Evolutionary conservation across 1,140 invertebrate species (phyloP).

Genomic region (Bacillus rossius): DNA sequence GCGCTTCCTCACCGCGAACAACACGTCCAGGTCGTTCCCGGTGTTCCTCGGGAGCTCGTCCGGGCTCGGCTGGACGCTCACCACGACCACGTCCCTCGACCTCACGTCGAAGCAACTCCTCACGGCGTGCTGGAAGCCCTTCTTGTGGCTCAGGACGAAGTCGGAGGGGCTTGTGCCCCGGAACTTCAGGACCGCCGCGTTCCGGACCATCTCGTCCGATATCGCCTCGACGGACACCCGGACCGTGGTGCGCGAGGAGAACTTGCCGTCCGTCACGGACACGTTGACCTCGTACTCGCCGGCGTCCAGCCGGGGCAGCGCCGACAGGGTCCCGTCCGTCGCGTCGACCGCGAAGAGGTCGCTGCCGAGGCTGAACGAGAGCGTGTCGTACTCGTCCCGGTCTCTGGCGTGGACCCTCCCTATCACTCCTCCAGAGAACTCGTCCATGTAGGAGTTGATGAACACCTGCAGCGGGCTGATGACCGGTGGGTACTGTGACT

Average conservation of each 20-base stretch:
- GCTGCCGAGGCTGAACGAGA: slow-evolving; percentile 63
- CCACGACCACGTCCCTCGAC: slow-evolving; percentile 59
- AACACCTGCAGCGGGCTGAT: slow-evolving; percentile 81
- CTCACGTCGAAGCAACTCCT: slow-evolving; percentile 71
- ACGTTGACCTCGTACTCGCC: slow-evolving; percentile 84
- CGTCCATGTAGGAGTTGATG: slow-evolving; percentile 85
- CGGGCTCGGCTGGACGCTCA: slow-evolving; percentile 52
- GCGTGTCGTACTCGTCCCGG: slow-evolving; percentile 85
- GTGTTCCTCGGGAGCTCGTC: background rate
- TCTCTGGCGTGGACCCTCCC: slow-evolving; percentile 85
- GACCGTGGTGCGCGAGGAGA: slow-evolving; percentile 63
- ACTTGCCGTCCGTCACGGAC: slow-evolving; percentile 85
- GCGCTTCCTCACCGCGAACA: slow-evolving; percentile 75
- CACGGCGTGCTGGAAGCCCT: slow-evolving; percentile 73
- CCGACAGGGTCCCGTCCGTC: slow-evolving; percentile 72
- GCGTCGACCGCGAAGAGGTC: slow-evolving; percentile 76
- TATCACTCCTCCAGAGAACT: slow-evolving; percentile 84
- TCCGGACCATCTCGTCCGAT: slow-evolving; percentile 77
- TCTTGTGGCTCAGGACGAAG: slow-evolving; percentile 81
- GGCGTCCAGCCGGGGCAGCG: slow-evolving; percentile 74
- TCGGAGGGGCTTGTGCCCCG: slow-evolving; percentile 73
- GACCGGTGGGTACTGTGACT: slow-evolving; percentile 88
- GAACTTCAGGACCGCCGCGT: slow-evolving; percentile 76
- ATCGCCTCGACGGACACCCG: slow-evolving; percentile 77
- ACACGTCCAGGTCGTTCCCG: slow-evolving; percentile 67